phyloP scores from a whole-genome alignment of 2,113 vertebrate genomes.

The Desmodus rotundus region DNA sequence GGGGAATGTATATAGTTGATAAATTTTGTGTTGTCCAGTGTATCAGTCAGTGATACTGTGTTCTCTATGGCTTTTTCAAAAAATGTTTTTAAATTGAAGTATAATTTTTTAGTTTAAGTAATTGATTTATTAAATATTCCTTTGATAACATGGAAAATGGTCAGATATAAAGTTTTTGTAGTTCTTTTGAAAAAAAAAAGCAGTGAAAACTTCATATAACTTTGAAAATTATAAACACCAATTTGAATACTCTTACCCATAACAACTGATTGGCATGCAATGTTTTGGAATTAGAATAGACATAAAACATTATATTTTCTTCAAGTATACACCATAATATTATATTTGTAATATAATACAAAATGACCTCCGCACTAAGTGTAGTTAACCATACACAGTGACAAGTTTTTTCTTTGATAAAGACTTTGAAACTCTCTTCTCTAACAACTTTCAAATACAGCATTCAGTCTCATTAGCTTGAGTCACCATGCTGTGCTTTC shows the following conservation, averaged over 20 bases:
- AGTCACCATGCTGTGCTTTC: neutral
- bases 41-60: neutral
- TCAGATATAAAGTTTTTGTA: neutral
- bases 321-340: too few relatives aligned
- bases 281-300: neutral
- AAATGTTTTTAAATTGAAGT: neutral
- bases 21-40: neutral
- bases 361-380: neutral
- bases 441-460: neutral
- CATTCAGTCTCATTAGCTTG: neutral
- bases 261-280: neutral
- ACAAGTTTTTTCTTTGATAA: neutral
- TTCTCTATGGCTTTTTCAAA: neutral
- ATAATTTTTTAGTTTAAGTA: neutral
- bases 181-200: neutral
- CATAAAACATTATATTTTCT: too few relatives aligned
- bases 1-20: neutral
- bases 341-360: neutral
- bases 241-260: neutral
- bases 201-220: neutral
- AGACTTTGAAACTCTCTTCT: neutral
- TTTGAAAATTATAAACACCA: neutral
- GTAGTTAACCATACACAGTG: neutral
- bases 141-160: neutral
- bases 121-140: neutral